Conservation (phyloP, 2,797 vertebrate species). For the Ptychadena robeensis region DNA sequence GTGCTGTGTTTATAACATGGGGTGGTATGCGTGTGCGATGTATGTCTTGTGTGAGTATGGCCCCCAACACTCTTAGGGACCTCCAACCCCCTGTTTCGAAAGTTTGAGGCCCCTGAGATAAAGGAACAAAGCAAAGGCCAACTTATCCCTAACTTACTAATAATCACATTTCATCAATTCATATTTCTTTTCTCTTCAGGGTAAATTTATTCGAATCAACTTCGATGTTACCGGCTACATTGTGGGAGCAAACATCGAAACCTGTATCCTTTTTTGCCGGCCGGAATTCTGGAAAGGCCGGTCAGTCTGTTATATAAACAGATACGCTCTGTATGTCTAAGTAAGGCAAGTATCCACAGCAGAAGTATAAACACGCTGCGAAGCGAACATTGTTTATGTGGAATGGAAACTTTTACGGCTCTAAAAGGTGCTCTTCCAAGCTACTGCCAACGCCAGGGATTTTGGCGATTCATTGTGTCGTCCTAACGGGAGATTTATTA, state of each 20-base stretch:
- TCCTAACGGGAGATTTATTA: not conserved
- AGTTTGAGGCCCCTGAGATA: too few species aligned
- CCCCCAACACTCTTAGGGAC: too few species aligned
- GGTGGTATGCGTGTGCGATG: too few species aligned
- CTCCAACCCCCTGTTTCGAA: too few species aligned
- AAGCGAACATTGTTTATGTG: not conserved
- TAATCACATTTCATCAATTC: not conserved
- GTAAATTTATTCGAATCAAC: conserved; percentile 98
- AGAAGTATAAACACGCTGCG: conserved; percentile 55
- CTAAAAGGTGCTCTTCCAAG: not conserved
- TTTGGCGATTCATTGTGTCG: not conserved
- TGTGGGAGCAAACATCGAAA: conserved; percentile 96
- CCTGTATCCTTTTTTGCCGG: conserved; percentile 88
- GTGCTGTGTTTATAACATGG: too few species aligned
- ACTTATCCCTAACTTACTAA: too few species aligned
- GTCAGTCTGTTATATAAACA: conserved; percentile 56
- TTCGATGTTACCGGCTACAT: conserved; percentile 97
- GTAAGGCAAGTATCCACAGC: conserved; percentile 63
- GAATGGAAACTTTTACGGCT: conserved; percentile 34
- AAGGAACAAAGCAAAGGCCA: too few species aligned
- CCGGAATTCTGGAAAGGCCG: not conserved
- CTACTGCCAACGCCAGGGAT: not conserved
- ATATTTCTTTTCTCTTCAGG: conserved; percentile 74
- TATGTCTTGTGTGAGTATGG: too few species aligned
- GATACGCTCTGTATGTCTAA: conserved; percentile 43